phyloP scores from a whole-genome alignment of 2,888 invertebrate species.

The Deladenus siricidicola region DNA sequence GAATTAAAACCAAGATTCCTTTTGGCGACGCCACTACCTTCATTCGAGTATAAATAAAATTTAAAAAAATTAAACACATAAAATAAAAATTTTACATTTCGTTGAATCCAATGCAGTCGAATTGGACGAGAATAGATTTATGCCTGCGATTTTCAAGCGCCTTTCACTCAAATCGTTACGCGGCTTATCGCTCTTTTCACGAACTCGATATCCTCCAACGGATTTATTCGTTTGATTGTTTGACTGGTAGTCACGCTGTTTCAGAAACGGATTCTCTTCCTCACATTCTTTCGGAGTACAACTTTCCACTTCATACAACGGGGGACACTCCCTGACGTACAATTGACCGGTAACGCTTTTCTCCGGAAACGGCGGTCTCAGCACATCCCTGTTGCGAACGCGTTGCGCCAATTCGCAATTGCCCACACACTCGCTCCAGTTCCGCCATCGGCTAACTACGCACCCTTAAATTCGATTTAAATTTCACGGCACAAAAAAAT shows the following conservation, averaged over 20 bases:
- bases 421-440: conserved; percentile 25
- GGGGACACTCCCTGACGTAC: conserved; percentile 28
- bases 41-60: too few relatives aligned
- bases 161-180: too few relatives aligned
- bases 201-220: too few relatives aligned
- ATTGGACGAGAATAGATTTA: not conserved
- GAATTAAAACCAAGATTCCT: too few relatives aligned
- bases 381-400: conserved; percentile 32
- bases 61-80: too few relatives aligned
- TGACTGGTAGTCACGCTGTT: not conserved
- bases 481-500: too few relatives aligned
- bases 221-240: not conserved
- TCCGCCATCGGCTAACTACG: conserved; percentile 27
- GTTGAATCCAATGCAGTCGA: not conserved
- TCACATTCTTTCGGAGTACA: conserved; percentile 22
- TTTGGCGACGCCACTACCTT: too few relatives aligned
- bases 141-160: not conserved
- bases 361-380: conserved; percentile 30
- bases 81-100: not conserved
- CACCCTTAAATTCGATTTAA: conserved; percentile 57
- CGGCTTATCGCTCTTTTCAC: too few relatives aligned
- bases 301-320: conserved; percentile 27
- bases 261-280: conserved; percentile 21
- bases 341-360: conserved; percentile 15
- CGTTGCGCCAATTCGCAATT: conserved; percentile 29